Conservation (phyloP, 2,113 vertebrate species). For the Microtus pennsylvanicus region DNA sequence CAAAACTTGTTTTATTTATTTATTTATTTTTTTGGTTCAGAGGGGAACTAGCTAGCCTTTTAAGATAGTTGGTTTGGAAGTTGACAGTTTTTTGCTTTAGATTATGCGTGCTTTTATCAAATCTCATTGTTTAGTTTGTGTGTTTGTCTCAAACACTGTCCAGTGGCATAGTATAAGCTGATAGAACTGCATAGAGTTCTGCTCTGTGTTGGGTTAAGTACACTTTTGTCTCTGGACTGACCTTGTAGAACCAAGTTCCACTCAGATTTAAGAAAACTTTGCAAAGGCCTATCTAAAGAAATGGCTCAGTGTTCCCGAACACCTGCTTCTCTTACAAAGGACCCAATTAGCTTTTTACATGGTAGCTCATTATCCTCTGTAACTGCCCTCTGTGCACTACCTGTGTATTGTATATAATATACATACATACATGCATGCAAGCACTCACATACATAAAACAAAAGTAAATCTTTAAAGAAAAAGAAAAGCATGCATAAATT, state of each 20-base stretch:
- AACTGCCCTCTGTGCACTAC: not conserved
- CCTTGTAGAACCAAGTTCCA: not conserved
- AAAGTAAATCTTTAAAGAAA: not conserved
- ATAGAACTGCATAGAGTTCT: not conserved
- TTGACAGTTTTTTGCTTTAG: not conserved
- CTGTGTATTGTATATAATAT: not conserved
- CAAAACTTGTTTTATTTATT: not conserved
- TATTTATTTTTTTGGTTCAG: conserved; percentile 50
- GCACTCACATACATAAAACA: not conserved
- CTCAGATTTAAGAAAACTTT: not conserved
- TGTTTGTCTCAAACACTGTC: not conserved
- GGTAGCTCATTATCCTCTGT: not conserved
- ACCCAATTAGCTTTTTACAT: not conserved
- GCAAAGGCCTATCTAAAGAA: not conserved
- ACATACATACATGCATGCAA: not conserved
- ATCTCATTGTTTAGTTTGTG: not conserved
- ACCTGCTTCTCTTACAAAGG: not conserved
- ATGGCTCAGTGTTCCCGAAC: not conserved
- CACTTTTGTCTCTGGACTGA: not conserved
- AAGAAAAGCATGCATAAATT: not conserved
- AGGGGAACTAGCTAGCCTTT: conserved; percentile 2
- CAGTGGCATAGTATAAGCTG: not conserved
- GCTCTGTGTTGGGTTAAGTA: not conserved
- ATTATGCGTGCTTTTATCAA: not conserved
- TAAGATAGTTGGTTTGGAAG: conserved; percentile 16